These are phyloP conservation scores for Bombyx mori DNA, from an alignment of 1,140 invertebrate genomes.

Conservation along the genomic window DNA sequence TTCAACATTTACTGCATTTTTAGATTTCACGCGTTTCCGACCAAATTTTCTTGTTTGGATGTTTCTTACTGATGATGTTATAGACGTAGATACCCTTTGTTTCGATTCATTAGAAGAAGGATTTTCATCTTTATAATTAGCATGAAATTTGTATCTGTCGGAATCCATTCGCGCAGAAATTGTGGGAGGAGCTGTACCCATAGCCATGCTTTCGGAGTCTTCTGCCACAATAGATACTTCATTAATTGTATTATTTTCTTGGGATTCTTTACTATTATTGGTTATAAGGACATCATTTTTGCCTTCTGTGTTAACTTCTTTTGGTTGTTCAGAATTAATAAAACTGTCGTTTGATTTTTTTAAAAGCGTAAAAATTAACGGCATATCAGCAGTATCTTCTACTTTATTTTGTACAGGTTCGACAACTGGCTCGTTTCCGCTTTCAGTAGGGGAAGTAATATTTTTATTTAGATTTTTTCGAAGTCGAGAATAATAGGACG, in stretches of 20 bases:
- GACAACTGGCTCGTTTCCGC: slow-evolving; percentile 14
- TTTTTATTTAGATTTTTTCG: slow-evolving; percentile 32
- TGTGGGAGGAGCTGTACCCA: slow-evolving; percentile 18
- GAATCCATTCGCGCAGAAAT: slow-evolving; percentile 27
- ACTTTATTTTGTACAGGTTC: slow-evolving; percentile 32
- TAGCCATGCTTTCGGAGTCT: slow-evolving; percentile 30
- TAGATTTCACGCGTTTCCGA: slow-evolving; percentile 29
- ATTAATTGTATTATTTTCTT: slow-evolving; percentile 37
- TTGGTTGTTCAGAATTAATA: slow-evolving; percentile 5
- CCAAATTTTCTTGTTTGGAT: slow-evolving; percentile 48
- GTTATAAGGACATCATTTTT: slow-evolving; percentile 34
- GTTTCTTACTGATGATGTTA: slow-evolving; percentile 41
- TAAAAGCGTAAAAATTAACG: slow-evolving; percentile 45
- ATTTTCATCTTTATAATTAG: slow-evolving; percentile 45
- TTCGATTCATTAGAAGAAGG: slow-evolving; percentile 19
- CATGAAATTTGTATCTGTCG: slow-evolving; percentile 41
- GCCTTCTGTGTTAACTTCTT: slow-evolving; percentile 15
- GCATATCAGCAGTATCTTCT: slow-evolving; percentile 39
- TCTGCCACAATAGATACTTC: slow-evolving; percentile 29
- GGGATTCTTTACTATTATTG: slow-evolving; percentile 42
- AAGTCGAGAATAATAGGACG: slow-evolving; percentile 48
- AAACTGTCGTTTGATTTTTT: slow-evolving; percentile 26
- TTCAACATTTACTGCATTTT: slow-evolving; percentile 18
- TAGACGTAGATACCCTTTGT: slow-evolving; percentile 22
- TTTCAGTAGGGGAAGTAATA: slow-evolving; percentile 21